A percentile compares a stretch with the other conserved stretches of the same genome.
These are phyloP conservation scores for Sus cebifrons DNA, from an alignment of 2,797 vertebrate species.

Conservation along the genomic window DNA sequence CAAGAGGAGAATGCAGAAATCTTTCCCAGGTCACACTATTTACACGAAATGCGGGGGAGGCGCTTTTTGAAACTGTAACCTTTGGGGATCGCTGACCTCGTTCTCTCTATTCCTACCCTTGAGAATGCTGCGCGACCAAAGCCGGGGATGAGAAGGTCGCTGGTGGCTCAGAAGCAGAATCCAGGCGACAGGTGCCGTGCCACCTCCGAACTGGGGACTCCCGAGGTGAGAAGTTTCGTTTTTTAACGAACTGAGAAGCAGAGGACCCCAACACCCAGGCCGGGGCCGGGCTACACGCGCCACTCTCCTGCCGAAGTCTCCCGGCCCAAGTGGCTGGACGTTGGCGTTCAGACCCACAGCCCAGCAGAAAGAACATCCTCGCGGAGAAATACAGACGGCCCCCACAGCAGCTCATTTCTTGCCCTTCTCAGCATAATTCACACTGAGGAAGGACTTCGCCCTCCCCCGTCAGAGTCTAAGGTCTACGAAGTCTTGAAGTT, in stretches of 20 bases:
- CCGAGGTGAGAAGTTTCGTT: neutral
- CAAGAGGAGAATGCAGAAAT: neutral
- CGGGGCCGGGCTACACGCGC: fast-evolving
- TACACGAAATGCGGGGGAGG: neutral
- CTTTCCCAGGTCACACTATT: neutral
- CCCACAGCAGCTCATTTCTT: neutral
- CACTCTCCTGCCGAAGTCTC: neutral
- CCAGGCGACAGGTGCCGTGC: neutral
- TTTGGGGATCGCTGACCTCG: neutral
- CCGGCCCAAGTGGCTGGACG: fast-evolving
- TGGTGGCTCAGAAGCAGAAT: neutral
- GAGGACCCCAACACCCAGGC: neutral
- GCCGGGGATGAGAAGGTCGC: neutral
- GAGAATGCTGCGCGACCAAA: neutral
- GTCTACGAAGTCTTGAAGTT: conserved; percentile 46
- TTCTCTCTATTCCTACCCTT: neutral
- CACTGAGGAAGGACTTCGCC: neutral
- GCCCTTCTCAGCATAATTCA: neutral
- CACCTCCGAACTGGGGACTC: fast-evolving
- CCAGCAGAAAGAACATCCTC: neutral
- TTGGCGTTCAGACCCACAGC: neutral
- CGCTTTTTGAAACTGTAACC: neutral
- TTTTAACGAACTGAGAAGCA: neutral
- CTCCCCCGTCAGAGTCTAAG: neutral
- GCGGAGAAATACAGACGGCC: fast-evolving